Percentiles rank a stretch among this genome's conserved stretches.
Evolutionary conservation across 2,888 invertebrate genomes (phyloP).

Genomic region (Agonopterix arenella): DNA sequence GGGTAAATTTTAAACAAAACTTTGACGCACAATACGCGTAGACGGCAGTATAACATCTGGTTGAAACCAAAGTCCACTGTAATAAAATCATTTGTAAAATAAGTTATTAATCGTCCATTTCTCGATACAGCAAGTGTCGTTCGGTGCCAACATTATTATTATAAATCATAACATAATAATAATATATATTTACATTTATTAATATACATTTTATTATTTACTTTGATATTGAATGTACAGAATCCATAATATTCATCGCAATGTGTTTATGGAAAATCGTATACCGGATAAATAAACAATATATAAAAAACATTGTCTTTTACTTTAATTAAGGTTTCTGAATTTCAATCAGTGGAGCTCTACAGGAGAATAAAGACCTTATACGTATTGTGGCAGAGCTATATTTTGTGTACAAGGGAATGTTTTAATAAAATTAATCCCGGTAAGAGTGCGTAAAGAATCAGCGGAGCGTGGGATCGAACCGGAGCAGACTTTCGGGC

Average conservation of each 20-base stretch:
- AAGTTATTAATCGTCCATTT: conserved; percentile 50
- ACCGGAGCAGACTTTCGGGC: not conserved
- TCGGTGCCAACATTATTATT: conserved; percentile 55
- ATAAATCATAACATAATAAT: conserved; percentile 27
- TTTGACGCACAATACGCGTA: too few species aligned
- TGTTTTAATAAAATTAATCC: conserved; percentile 48
- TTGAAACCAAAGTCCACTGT: not conserved
- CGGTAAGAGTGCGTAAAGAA: conserved; percentile 34
- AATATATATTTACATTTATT: conserved; percentile 50
- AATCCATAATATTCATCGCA: conserved; percentile 58
- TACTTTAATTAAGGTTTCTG: conserved; percentile 22
- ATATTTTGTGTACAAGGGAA: conserved; percentile 11
- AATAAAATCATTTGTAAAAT: conserved; percentile 1
- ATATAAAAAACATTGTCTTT: conserved; percentile 44
- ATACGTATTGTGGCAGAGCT: conserved; percentile 10
- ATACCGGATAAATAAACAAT: conserved; percentile 65
- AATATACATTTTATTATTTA: conserved; percentile 63
- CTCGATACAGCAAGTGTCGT: conserved; percentile 39
- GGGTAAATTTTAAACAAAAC: too few species aligned
- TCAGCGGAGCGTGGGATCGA: not conserved
- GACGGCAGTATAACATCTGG: too few species aligned
- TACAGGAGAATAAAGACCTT: conserved; percentile 7
- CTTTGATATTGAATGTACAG: conserved; percentile 71
- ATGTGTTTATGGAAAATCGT: conserved; percentile 66
- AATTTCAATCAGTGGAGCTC: conserved; percentile 6